These are phyloP conservation scores for Hoplostethus mediterraneus DNA, from an alignment of 2,797 vertebrate genomes.

Conservation along the genomic window DNA sequence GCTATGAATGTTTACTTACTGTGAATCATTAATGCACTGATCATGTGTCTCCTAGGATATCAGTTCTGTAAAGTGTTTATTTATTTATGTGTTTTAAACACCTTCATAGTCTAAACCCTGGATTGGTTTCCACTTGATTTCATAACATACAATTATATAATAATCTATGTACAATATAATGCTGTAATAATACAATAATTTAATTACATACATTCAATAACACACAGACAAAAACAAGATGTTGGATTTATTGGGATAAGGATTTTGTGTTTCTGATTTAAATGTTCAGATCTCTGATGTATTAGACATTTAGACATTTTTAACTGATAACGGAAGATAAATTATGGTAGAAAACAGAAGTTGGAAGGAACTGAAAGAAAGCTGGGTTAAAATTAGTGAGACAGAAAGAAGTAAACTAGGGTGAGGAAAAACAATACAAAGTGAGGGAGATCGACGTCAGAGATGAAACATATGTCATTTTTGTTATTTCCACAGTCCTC, in stretches of 20 bases:
- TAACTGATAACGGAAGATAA: slow-evolving; percentile 7
- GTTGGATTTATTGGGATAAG: not conserved
- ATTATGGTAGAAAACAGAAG: slow-evolving; percentile 25
- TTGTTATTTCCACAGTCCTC: slow-evolving; percentile 73
- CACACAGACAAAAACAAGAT: not conserved
- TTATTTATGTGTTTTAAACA: slow-evolving; percentile 20
- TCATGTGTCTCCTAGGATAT: no score
- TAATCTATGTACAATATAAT: slow-evolving; percentile 15
- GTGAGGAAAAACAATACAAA: slow-evolving; percentile 45
- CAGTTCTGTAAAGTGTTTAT: no score
- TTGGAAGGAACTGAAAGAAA: slow-evolving; percentile 50
- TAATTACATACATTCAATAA: slow-evolving; percentile 12
- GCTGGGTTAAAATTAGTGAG: slow-evolving; percentile 42
- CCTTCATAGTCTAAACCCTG: not conserved
- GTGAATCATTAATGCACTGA: not conserved
- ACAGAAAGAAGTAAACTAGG: slow-evolving; percentile 55
- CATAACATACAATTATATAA: slow-evolving; percentile 11
- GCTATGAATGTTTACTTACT: not conserved
- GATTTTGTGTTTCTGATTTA: not conserved
- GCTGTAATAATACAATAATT: slow-evolving; percentile 21
- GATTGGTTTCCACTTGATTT: slow-evolving; percentile 5
- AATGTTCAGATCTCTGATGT: not conserved
- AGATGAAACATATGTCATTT: slow-evolving; percentile 78
- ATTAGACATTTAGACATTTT: not conserved
- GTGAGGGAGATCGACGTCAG: slow-evolving; percentile 75